Conservation (phyloP, 2,113 vertebrate genomes). For the Leucoraja erinaceus region DNA sequence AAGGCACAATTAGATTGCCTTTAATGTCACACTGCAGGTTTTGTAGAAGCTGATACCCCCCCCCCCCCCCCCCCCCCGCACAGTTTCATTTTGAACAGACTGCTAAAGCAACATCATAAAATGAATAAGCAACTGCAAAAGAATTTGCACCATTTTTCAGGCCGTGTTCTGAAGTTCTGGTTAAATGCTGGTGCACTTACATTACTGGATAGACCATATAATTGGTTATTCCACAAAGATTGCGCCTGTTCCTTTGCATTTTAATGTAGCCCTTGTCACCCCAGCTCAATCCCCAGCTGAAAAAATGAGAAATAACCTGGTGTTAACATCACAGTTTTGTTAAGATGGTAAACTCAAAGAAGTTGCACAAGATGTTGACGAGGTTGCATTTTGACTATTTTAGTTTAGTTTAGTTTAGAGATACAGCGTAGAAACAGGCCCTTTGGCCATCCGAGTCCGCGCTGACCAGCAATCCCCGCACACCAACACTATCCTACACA, state of each 20-base stretch:
- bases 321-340: background rate
- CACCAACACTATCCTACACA: no score
- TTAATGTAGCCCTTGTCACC: background rate
- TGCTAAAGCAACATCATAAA: background rate
- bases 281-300: background rate
- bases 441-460: no score
- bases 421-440: no score
- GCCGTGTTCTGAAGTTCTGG: background rate
- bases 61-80: no score
- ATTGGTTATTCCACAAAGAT: slow-evolving; percentile 4
- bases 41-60: background rate
- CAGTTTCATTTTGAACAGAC: background rate
- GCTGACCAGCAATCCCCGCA: no score
- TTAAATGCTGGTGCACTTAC: background rate
- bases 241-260: background rate
- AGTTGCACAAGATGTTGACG: no score
- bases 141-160: background rate
- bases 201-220: background rate
- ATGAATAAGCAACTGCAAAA: background rate
- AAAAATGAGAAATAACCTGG: background rate
- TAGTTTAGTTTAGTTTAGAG: no score
- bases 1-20: no score
- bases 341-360: background rate
- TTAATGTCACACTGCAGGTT: background rate
- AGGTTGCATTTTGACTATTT: no score